Percentiles rank a stretch among this genome's conserved stretches.
phyloP scores from a whole-genome alignment of 2,113 vertebrate species.

The Strix aluco region DNA sequence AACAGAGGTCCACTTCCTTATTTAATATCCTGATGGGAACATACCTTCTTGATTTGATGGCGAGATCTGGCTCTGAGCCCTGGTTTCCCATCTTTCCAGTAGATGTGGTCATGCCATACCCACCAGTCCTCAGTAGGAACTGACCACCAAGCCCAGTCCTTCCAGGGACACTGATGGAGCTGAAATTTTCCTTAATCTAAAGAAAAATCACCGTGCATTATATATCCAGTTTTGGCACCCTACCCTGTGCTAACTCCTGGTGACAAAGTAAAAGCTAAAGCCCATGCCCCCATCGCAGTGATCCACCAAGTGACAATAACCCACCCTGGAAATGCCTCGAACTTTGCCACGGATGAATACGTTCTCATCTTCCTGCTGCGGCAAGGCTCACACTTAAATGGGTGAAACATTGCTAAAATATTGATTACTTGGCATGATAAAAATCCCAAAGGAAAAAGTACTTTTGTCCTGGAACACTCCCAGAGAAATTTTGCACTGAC shows the following conservation, averaged over 20 bases:
- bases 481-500: constrained; percentile 7
- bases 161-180: background rate
- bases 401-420: constrained; percentile 34
- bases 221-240: background rate
- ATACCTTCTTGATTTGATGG: background rate
- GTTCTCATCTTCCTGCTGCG: background rate
- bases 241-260: background rate
- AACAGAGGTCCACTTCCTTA: background rate
- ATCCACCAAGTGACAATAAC: background rate
- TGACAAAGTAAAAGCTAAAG: background rate
- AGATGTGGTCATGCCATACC: fast-evolving
- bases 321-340: background rate
- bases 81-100: background rate
- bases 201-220: background rate
- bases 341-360: background rate
- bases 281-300: fast-evolving
- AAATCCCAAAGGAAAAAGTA: background rate
- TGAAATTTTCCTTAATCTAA: background rate
- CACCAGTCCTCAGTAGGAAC: background rate
- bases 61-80: background rate
- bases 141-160: background rate
- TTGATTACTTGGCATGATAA: background rate
- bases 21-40: background rate
- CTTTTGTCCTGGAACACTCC: constrained; percentile 19
- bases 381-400: background rate